Base-by-base conservation (phyloP, 2,797 vertebrate genomes). In the Neostethus bicornis region DNA sequence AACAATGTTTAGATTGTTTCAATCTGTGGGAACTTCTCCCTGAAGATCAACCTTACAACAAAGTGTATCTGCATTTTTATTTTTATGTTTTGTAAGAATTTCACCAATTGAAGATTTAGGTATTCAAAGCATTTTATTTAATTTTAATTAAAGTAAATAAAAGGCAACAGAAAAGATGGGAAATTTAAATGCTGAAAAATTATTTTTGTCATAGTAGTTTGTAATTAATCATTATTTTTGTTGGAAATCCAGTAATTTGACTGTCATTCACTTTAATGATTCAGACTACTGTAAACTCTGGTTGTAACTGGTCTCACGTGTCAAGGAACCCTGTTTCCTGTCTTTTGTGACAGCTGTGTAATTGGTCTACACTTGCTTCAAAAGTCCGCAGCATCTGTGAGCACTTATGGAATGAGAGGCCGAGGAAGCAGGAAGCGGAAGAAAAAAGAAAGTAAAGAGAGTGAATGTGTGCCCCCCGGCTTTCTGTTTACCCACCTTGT, bases 401-500 rank as follows among this genome's bases (percentile, higher is more conserved):
- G 66, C 23, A 3, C 17, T 87, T 80, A 75, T 46, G 48, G 31
- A 39, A 4, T 44, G 2, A 54, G 17, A 19, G 32, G 3, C 11
- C 1, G 24, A 41, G 6, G 23, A 41, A 45, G 32, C 7, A 5
- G 46, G 54, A 48, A 53, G 70, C 68, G 25, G 16, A 51, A 8
- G 35, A 49, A 59, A 63, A 59, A 47, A 10, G 47, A 66, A 41
- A 34, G 39, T 17, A 57, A 67, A 77, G 65, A 73, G 58, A 32
- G 49, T 26, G 48, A 60, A 41, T 53, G 51, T 68, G 39, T 73
- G 52, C 49, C 34, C 32, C 47, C 29, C 8, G 12, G 44, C 49
- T 6, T 24, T 53, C 65, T 79, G 75, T 74, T 82, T 83, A 77
- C 42, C 54, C 63, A 66, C 61, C 66, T 56, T 66, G 79, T 77